These are phyloP conservation scores for Alexandromys fortis DNA, from an alignment of 2,113 vertebrate genomes.

Conservation along the genomic window DNA sequence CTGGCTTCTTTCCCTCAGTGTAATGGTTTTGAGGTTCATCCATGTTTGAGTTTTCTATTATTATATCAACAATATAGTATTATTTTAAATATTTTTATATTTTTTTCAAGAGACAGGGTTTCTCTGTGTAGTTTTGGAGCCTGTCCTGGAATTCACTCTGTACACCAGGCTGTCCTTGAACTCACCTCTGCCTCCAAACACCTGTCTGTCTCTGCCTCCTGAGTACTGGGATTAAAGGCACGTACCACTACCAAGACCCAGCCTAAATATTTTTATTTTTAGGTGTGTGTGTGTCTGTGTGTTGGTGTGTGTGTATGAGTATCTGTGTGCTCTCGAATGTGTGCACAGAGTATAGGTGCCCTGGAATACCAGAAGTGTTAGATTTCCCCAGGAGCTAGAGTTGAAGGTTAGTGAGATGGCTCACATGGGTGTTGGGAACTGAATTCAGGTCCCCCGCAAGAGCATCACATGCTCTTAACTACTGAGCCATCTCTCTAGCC, in stretches of 20 bases:
- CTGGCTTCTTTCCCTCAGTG: conserved; percentile 40
- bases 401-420: not conserved
- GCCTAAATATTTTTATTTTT: not conserved
- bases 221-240: no score
- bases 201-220: no score
- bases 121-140: no score
- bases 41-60: not conserved
- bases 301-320: not conserved
- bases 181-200: no score
- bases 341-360: not conserved
- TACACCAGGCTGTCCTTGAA: no score
- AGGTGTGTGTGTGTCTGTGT: not conserved
- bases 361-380: not conserved
- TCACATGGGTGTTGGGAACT: not conserved
- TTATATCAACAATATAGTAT: conserved; percentile 1
- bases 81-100: not conserved
- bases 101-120: no score
- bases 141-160: no score
- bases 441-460: not conserved
- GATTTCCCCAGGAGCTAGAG: not conserved
- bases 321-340: no score
- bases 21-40: not conserved
- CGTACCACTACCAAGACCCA: no score
- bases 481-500: not conserved
- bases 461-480: not conserved